Evolutionary conservation across 1,140 invertebrate genomes (phyloP).

Genomic region (Streblospio benedicti): DNA sequence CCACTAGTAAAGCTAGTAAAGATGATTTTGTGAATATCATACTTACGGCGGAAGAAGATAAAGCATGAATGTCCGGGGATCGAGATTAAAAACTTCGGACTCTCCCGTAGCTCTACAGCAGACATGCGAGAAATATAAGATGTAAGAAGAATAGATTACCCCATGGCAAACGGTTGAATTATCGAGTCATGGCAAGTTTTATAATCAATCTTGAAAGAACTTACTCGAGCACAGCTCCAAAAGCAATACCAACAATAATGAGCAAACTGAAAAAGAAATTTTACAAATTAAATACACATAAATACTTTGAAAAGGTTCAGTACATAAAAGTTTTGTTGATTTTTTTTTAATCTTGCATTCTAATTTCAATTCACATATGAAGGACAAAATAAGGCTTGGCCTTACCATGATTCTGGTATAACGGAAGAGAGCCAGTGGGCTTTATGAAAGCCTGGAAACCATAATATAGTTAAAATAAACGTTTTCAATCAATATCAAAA

Average conservation of each 20-base stretch:
- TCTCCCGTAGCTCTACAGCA: conserved; percentile 1
- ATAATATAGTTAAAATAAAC: too few relatives aligned
- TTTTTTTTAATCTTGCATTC: too few relatives aligned
- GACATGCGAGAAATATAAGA: conserved; percentile 22
- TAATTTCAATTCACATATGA: too few relatives aligned
- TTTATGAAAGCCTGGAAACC: background rate
- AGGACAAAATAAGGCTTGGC: background rate
- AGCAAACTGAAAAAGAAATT: background rate
- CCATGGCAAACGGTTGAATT: too few relatives aligned
- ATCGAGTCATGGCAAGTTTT: background rate
- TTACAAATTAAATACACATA: background rate
- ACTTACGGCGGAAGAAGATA: conserved; percentile 50
- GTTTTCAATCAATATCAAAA: too few relatives aligned
- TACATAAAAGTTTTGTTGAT: too few relatives aligned
- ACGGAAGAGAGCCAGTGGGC: background rate
- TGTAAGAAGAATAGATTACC: too few relatives aligned
- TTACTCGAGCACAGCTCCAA: background rate
- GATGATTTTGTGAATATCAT: too few relatives aligned
- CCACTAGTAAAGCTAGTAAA: too few relatives aligned
- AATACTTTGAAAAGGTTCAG: too few relatives aligned
- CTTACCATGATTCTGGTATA: conserved; percentile 5
- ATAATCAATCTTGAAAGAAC: background rate
- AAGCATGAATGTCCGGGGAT: conserved; percentile 40
- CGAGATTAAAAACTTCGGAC: background rate
- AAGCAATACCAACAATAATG: background rate